Evolutionary conservation across 1,140 invertebrate species (phyloP).

Genomic region (Hycleus phaleratus): DNA sequence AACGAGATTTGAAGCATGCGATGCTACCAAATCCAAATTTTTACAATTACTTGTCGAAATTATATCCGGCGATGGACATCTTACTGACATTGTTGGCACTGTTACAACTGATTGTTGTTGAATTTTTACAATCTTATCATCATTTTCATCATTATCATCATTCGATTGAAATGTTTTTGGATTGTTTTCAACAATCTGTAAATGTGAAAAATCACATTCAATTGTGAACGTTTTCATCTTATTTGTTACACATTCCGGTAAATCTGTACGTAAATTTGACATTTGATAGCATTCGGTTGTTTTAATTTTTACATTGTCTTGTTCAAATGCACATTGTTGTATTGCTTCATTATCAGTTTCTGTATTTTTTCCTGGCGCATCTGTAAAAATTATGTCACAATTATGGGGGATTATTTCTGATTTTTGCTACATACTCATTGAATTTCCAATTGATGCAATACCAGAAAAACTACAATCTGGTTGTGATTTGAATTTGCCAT

Average conservation of each 20-base stretch:
- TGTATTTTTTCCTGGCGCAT: conserved; percentile 27
- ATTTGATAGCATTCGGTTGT: conserved; percentile 14
- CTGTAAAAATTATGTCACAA: conserved; percentile 11
- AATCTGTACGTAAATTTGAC: conserved; percentile 1
- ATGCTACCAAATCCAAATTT: conserved; percentile 34
- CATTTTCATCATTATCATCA: too few species aligned
- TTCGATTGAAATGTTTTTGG: too few species aligned
- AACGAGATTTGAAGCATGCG: conserved; percentile 22
- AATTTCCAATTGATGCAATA: conserved; percentile 20
- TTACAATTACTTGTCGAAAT: conserved; percentile 31
- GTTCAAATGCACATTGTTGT: conserved; percentile 19
- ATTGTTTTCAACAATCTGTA: conserved; percentile 16
- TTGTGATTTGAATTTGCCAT: conserved; percentile 9
- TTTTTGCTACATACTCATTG: conserved; percentile 20
- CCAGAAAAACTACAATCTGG: conserved; percentile 20
- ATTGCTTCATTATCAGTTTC: conserved; percentile 29
- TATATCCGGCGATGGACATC: conserved; percentile 32
- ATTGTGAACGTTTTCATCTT: conserved; percentile 5
- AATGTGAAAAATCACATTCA: conserved; percentile 21
- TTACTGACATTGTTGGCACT: too few species aligned
- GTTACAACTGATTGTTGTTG: too few species aligned
- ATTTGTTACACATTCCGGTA: conserved; percentile 7
- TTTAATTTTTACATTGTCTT: conserved; percentile 10
- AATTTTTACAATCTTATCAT: too few species aligned
- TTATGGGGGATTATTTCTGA: too few species aligned